Evolutionary conservation across 2,113 vertebrate genomes (phyloP).

Genomic region (Sprattus sprattus): DNA sequence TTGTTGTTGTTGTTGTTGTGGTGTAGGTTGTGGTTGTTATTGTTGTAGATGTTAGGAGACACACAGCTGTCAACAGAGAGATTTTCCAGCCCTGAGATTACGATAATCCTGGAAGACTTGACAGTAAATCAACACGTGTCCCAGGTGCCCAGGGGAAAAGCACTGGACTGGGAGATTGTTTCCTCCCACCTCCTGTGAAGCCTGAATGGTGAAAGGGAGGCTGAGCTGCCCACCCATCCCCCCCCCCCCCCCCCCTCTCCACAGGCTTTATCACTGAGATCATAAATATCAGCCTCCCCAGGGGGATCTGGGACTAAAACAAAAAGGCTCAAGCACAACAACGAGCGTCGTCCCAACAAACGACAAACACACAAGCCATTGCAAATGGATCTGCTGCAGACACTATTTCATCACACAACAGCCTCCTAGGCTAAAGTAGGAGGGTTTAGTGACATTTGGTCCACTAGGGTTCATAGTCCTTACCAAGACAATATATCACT

Average conservation of each 20-base stretch:
- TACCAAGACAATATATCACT: not conserved
- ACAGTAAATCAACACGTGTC: constrained; percentile 67
- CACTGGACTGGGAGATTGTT: constrained; percentile 49
- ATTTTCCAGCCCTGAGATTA: constrained; percentile 58
- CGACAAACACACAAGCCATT: not conserved
- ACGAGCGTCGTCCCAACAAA: not conserved
- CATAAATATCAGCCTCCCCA: constrained; percentile 46
- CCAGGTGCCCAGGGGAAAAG: constrained; percentile 48
- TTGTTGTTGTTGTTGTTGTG: constrained; percentile 9
- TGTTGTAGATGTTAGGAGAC: constrained; percentile 30
- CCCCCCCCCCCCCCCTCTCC: constrained; percentile 12
- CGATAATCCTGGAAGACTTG: constrained; percentile 65
- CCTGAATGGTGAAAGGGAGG: not conserved
- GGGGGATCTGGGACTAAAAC: constrained; percentile 41
- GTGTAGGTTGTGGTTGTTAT: not conserved
- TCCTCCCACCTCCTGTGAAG: constrained; percentile 35
- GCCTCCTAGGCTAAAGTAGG: not conserved
- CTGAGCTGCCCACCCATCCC: not conserved
- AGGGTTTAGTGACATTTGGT: not conserved
- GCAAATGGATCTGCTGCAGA: not conserved
- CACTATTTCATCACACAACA: not conserved
- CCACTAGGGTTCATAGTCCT: not conserved
- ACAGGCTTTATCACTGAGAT: constrained; percentile 47
- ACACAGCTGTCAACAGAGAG: constrained; percentile 43
- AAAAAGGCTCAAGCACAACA: constrained; percentile 25